Evolutionary conservation across 2,113 vertebrate genomes (phyloP).

Genomic region (Odocoileus virginianus): DNA sequence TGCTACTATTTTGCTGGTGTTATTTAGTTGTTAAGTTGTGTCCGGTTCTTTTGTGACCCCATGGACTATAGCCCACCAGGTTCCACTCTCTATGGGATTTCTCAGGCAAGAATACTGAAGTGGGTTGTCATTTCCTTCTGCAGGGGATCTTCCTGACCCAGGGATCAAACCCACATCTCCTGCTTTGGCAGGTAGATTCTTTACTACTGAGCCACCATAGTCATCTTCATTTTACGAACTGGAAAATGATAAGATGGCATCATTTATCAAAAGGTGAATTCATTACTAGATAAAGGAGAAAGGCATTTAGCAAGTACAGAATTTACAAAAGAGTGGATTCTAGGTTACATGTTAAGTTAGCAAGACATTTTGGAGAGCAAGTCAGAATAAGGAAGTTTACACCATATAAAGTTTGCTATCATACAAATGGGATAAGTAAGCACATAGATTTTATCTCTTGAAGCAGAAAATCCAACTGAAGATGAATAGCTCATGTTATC

Average conservation of each 20-base stretch:
- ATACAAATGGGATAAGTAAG: background rate
- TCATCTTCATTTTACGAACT: background rate
- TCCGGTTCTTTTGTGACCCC: background rate
- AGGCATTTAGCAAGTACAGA: background rate
- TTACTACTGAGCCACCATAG: background rate
- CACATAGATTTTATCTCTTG: background rate
- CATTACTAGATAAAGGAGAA: background rate
- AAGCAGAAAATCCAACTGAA: background rate
- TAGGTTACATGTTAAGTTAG: background rate
- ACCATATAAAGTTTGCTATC: background rate
- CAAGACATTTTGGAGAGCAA: background rate
- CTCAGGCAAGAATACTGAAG: background rate
- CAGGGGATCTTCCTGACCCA: background rate
- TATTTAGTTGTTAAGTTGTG: background rate
- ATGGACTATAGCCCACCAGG: background rate
- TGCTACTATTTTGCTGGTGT: background rate
- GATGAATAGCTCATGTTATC: background rate
- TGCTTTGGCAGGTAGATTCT: background rate
- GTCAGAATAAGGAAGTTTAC: background rate
- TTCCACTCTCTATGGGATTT: background rate
- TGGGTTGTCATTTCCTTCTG: background rate
- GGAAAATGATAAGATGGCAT: background rate
- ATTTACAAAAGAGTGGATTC: background rate
- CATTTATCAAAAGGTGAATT: background rate
- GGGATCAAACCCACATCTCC: background rate